Conservation (phyloP, 1,140 invertebrate species). For the Cotesia chilonis region DNA sequence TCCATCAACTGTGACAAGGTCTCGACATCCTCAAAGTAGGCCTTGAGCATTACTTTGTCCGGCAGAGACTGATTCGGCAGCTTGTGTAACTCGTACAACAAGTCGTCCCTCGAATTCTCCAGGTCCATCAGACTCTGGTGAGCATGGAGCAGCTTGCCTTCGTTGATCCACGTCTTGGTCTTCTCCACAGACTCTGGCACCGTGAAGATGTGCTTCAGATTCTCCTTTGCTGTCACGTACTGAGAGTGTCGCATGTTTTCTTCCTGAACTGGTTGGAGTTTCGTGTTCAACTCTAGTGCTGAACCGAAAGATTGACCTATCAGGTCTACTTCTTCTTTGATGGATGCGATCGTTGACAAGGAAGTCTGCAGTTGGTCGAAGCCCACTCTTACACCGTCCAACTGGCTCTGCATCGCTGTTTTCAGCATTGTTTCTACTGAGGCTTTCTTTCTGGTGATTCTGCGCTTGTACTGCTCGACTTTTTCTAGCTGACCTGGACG, state of each 20-base stretch:
- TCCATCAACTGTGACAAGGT: constrained; percentile 88
- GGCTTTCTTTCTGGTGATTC: constrained; percentile 85
- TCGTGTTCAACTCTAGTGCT: constrained; percentile 77
- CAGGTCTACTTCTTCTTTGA: constrained; percentile 71
- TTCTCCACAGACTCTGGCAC: constrained; percentile 96
- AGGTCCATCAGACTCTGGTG: constrained; percentile 95
- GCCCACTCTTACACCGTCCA: constrained; percentile 94
- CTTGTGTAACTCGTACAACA: constrained; percentile 94
- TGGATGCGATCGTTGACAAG: constrained; percentile 80
- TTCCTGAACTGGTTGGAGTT: constrained; percentile 84
- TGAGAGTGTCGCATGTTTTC: constrained; percentile 95
- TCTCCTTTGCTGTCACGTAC: constrained; percentile 97
- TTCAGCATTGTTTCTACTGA: constrained; percentile 97
- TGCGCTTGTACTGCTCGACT: constrained; percentile 86
- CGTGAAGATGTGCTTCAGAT: constrained; percentile 97
- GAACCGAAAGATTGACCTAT: constrained; percentile 70
- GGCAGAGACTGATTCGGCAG: constrained; percentile 89
- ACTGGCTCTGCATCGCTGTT: constrained; percentile 97
- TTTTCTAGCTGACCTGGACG: constrained; percentile 95
- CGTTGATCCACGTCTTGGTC: constrained; percentile 92
- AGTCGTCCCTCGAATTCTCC: constrained; percentile 95
- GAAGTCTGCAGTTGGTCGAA: constrained; percentile 89
- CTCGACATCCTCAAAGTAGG: constrained; percentile 96
- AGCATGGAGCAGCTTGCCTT: constrained; percentile 93
- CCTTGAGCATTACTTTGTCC: constrained; percentile 90